phyloP scores from a whole-genome alignment of 2,888 invertebrate species.

The Cerceris rybyensis region DNA sequence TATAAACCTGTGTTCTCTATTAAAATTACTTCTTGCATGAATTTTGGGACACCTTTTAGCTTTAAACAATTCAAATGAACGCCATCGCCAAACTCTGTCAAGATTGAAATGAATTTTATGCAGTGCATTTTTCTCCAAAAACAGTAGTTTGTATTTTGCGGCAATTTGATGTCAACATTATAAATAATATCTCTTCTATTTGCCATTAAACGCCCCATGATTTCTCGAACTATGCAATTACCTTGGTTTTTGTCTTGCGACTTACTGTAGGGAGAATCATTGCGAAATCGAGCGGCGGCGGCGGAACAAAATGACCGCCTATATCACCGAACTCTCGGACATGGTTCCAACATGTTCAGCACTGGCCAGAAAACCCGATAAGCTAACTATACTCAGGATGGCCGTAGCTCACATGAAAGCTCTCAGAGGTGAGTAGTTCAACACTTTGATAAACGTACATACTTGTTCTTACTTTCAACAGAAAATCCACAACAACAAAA shows the following conservation, averaged over 20 bases:
- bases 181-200: neutral
- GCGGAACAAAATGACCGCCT: conserved; percentile 99
- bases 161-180: neutral
- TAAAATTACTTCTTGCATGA: too few species aligned
- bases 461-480: too few species aligned
- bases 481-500: too few species aligned
- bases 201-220: neutral
- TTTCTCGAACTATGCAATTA: conserved; percentile 73
- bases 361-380: conserved; percentile 98
- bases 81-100: neutral
- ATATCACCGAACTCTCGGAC: conserved; percentile 99
- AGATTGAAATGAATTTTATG: neutral
- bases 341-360: conserved; percentile 99
- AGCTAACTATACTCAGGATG: conserved; percentile 99
- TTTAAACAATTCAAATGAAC: neutral
- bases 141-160: neutral
- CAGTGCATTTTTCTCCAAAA: neutral
- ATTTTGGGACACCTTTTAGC: too few species aligned
- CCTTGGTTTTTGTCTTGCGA: conserved; percentile 74
- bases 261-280: conserved; percentile 96
- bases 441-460: neutral
- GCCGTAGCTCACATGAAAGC: conserved; percentile 99
- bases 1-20: too few species aligned
- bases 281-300: conserved; percentile 99
- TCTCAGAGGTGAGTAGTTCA: conserved; percentile 89